phyloP scores from a whole-genome alignment of 2,113 vertebrate genomes.

The Promerops cafer region DNA sequence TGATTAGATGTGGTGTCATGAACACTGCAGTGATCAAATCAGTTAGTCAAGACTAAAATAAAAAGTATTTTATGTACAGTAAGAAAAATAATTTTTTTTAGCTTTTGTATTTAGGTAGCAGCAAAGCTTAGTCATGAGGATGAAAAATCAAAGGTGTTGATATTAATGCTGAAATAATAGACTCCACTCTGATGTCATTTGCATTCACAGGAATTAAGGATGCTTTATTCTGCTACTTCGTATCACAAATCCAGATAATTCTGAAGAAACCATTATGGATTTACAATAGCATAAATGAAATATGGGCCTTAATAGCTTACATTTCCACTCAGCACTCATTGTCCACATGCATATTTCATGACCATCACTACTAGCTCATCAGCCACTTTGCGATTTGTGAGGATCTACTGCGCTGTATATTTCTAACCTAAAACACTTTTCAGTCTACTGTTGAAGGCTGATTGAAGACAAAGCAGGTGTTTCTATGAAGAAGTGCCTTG shows the following conservation, averaged over 20 bases:
- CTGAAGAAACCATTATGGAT: neutral
- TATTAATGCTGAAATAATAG: neutral
- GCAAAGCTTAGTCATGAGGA: neutral
- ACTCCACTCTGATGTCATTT: neutral
- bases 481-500: neutral
- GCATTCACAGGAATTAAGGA: neutral
- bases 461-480: neutral
- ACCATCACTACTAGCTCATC: neutral
- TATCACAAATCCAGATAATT: neutral
- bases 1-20: neutral
- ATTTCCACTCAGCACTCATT: neutral
- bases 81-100: neutral
- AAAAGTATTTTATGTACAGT: neutral
- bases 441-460: neutral
- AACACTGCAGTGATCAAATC: neutral
- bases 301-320: neutral
- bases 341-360: conserved; percentile 1
- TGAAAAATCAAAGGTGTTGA: neutral
- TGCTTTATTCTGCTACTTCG: neutral
- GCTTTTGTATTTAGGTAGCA: neutral
- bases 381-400: neutral
- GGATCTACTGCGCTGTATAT: neutral
- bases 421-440: neutral
- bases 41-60: neutral
- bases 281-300: neutral